Evolutionary conservation across 23 tunicate genomes (phyloP).

Genomic region (Oikopleura dioica): DNA sequence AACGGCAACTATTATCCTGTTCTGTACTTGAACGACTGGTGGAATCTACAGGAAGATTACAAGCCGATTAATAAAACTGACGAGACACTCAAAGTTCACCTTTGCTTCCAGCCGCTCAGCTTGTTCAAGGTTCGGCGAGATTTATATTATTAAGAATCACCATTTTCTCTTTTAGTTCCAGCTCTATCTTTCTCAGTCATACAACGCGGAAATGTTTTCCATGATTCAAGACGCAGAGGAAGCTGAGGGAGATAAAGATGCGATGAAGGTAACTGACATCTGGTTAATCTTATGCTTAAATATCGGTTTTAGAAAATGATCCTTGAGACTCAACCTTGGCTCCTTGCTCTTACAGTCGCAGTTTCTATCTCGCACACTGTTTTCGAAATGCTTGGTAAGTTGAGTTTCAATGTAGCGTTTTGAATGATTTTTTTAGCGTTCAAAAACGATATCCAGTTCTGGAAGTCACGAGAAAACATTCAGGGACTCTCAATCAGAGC

Average conservation of each 20-base stretch:
- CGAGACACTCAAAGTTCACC: slow-evolving; percentile 22
- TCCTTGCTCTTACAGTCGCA: slow-evolving; percentile 55
- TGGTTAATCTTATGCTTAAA: no score
- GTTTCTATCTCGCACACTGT: slow-evolving; percentile 68
- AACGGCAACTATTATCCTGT: slow-evolving; percentile 35
- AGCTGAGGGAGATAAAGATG: slow-evolving; percentile 22
- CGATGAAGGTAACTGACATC: slow-evolving; percentile 14
- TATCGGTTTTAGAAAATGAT: no score
- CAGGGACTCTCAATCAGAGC: slow-evolving; percentile 77
- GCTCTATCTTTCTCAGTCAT: slow-evolving; percentile 60
- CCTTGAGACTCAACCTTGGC: slow-evolving; percentile 29
- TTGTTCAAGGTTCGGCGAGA: not conserved
- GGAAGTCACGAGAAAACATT: slow-evolving; percentile 61
- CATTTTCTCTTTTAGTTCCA: slow-evolving; percentile 54
- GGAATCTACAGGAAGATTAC: slow-evolving; percentile 63
- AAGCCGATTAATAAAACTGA: slow-evolving; percentile 67
- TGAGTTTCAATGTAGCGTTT: slow-evolving; percentile 21
- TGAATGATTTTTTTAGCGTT: not conserved
- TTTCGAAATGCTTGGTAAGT: slow-evolving; percentile 74
- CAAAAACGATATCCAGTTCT: slow-evolving; percentile 55
- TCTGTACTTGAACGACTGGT: slow-evolving; percentile 54
- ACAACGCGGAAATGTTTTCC: slow-evolving; percentile 46
- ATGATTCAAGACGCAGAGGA: slow-evolving; percentile 35
- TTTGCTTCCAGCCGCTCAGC: slow-evolving; percentile 21
- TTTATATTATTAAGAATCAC: slow-evolving; percentile 17